Evolutionary conservation across 23 tunicate genomes (phyloP).

Genomic region (Halocynthia aurantium): DNA sequence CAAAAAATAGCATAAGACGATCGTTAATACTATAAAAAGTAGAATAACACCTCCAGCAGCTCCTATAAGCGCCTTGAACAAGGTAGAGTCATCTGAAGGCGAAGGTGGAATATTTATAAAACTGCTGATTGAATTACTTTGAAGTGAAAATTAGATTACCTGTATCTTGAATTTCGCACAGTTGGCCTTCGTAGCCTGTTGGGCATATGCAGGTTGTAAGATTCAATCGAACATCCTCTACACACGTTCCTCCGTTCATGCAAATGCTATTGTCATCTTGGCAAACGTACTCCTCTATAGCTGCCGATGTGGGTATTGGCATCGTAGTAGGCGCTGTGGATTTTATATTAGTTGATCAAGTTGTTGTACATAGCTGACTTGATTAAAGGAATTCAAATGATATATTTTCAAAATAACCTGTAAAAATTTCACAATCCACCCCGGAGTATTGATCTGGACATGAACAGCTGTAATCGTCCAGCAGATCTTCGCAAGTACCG

Average conservation of each 20-base stretch:
- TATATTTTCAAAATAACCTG: not conserved
- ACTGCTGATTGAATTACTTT: not conserved
- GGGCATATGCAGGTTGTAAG: conserved; percentile 31
- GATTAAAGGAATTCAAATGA: not conserved
- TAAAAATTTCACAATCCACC: conserved; percentile 1
- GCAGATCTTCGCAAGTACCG: conserved; percentile 1
- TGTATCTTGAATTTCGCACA: conserved; percentile 20
- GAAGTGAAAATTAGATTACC: not conserved
- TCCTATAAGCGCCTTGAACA: conserved; percentile 36
- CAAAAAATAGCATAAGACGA: conserved; percentile 31
- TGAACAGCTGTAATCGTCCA: not conserved
- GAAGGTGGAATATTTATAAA: not conserved
- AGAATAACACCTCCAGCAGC: conserved; percentile 26
- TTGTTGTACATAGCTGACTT: conserved; percentile 1
- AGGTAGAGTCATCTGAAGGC: conserved; percentile 27
- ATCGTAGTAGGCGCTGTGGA: conserved; percentile 14
- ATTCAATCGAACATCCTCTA: conserved; percentile 2
- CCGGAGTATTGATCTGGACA: not conserved
- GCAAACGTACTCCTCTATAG: not conserved
- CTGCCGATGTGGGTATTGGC: not conserved
- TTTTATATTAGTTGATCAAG: conserved; percentile 3
- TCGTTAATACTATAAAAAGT: conserved; percentile 26
- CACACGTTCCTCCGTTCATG: conserved; percentile 58
- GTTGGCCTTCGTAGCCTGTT: conserved; percentile 43
- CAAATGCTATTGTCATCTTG: conserved; percentile 9